Percentiles rank a stretch among this genome's conserved stretches.
Conservation (phyloP, 1,140 invertebrate species). For the Batillaria attramentaria region DNA sequence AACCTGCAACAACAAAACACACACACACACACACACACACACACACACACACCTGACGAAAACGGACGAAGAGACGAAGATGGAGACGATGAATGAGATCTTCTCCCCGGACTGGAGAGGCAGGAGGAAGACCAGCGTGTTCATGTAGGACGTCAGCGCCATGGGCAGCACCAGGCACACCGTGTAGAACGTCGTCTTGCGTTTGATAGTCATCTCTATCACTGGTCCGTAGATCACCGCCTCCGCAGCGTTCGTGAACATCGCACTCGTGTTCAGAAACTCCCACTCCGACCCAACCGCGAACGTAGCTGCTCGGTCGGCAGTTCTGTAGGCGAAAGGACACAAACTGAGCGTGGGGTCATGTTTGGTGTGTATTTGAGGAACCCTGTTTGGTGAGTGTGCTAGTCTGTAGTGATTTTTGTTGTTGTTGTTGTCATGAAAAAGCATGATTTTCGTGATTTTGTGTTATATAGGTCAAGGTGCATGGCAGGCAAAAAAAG, state of each 20-base stretch:
- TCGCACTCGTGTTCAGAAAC: neutral
- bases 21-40: no score
- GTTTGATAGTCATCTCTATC: neutral
- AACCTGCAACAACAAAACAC: no score
- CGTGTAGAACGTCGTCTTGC: slow-evolving; percentile 34
- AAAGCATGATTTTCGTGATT: no score
- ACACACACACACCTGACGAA: slow-evolving; percentile 29
- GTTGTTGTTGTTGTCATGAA: no score
- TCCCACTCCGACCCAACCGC: slow-evolving; percentile 1
- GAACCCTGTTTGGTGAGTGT: no score
- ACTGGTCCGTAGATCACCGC: slow-evolving; percentile 67
- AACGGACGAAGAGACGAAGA: slow-evolving; percentile 42
- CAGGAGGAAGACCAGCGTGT: slow-evolving; percentile 38
- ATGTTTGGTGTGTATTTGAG: no score
- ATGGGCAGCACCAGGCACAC: slow-evolving; percentile 38
- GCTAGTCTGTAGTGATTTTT: no score
- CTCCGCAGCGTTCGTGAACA: slow-evolving; percentile 47
- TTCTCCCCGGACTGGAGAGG: slow-evolving; percentile 43
- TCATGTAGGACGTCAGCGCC: slow-evolving; percentile 31
- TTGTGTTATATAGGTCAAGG: no score
- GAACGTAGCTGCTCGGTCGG: neutral
- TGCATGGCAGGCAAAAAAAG: no score
- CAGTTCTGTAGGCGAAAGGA: no score
- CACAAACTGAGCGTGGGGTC: no score
- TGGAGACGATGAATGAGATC: slow-evolving; percentile 42